Conservation (phyloP, 2,888 invertebrate genomes). For the Temnothorax ravouxi region DNA sequence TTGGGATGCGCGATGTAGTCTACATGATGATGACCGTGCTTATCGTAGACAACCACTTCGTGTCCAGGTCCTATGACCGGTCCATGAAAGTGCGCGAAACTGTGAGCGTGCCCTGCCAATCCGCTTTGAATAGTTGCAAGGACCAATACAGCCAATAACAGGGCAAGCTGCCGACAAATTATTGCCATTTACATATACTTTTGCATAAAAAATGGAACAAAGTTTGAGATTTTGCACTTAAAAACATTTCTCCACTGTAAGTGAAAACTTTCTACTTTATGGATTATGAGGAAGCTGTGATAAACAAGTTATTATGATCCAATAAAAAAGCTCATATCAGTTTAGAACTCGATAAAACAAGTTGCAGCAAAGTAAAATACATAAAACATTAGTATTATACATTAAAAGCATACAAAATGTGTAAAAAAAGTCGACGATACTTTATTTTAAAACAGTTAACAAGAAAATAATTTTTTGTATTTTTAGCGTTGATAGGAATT, state of each 20-base stretch:
- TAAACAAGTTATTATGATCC: conserved; percentile 8
- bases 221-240: not conserved
- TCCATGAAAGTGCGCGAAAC: conserved; percentile 83
- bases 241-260: not conserved
- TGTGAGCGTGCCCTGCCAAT: conserved; percentile 83
- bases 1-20: conserved; percentile 83
- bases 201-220: not conserved
- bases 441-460: not conserved
- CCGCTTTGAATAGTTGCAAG: conserved; percentile 76
- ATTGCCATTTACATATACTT: conserved; percentile 36
- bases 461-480: not conserved
- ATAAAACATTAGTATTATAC: not conserved
- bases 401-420: not conserved
- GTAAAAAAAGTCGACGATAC: not conserved
- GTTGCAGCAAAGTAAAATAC: not conserved
- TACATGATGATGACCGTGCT: conserved; percentile 80
- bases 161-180: conserved; percentile 73
- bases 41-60: conserved; percentile 79
- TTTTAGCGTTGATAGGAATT: not conserved
- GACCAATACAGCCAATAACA: conserved; percentile 76
- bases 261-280: not conserved
- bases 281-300: not conserved
- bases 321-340: not conserved
- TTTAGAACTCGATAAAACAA: not conserved
- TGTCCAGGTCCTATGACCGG: conserved; percentile 82